Evolutionary conservation across 2,888 invertebrate species (phyloP).

Genomic region (Agrochola litura): DNA sequence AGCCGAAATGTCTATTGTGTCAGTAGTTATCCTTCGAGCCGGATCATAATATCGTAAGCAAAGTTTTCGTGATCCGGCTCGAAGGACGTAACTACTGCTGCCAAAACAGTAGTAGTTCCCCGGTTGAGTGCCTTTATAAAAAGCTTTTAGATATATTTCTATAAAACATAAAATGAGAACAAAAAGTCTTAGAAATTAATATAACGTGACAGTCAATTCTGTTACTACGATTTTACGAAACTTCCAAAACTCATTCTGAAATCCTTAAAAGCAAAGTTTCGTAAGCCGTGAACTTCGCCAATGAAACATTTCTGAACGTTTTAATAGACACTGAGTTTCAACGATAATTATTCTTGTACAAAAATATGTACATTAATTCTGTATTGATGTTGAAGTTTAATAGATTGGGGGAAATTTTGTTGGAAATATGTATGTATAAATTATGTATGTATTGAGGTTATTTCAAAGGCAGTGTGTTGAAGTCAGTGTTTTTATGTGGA

Average conservation of each 20-base stretch:
- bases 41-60: background rate
- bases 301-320: constrained; percentile 61
- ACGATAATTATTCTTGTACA: constrained; percentile 61
- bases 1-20: background rate
- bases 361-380: constrained; percentile 45
- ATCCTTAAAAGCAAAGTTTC: constrained; percentile 65
- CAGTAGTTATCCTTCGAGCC: background rate
- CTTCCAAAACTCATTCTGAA: constrained; percentile 39
- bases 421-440: constrained; percentile 16
- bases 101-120: background rate
- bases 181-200: constrained; percentile 39
- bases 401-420: constrained; percentile 37
- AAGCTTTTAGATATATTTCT: background rate
- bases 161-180: constrained; percentile 25
- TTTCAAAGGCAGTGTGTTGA: background rate
- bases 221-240: constrained; percentile 38
- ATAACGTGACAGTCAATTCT: constrained; percentile 45
- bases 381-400: constrained; percentile 42
- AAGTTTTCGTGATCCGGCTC: background rate
- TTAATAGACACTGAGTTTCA: constrained; percentile 58
- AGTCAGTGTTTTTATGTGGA: background rate
- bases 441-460: constrained; percentile 5
- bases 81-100: background rate
- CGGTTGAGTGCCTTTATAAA: background rate
- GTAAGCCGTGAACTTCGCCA: constrained; percentile 58